Evolutionary conservation across 2,797 vertebrate species (phyloP).

Genomic region (Centropyge bicolor): DNA sequence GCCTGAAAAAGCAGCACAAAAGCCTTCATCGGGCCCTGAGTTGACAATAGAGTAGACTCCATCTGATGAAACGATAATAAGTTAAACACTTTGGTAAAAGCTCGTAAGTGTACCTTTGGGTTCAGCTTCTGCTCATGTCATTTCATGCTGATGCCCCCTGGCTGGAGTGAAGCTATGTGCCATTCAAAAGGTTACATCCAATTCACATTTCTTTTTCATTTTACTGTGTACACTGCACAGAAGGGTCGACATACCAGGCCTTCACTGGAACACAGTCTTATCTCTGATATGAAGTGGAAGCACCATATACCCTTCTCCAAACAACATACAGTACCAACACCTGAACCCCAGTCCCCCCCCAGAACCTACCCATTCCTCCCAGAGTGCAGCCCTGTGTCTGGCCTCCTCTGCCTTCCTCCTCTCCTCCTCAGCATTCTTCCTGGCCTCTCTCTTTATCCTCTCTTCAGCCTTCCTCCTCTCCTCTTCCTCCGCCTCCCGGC

Average conservation of each 20-base stretch:
- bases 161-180: background rate
- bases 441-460: slow-evolving; percentile 78
- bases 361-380: slow-evolving; percentile 92
- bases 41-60: too few relatives aligned
- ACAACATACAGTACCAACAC: background rate
- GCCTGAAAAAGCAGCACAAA: too few relatives aligned
- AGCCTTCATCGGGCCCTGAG: too few relatives aligned
- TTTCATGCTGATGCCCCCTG: background rate
- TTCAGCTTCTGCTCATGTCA: background rate
- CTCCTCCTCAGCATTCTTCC: slow-evolving; percentile 78
- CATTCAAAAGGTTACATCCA: background rate
- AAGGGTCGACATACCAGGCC: background rate
- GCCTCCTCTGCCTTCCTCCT: slow-evolving; percentile 83
- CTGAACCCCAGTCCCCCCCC: background rate
- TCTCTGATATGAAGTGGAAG: background rate
- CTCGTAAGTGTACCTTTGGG: too few relatives aligned
- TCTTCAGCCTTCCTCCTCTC: slow-evolving; percentile 81
- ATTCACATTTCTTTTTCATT: background rate
- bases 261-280: background rate
- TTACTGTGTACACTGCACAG: background rate
- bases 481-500: slow-evolving; percentile 84
- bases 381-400: slow-evolving; percentile 80
- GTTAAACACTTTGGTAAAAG: too few relatives aligned
- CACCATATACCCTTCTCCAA: background rate
- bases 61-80: too few relatives aligned